Evolutionary conservation across 2,113 vertebrate genomes (phyloP).

Genomic region (Tragelaphus scriptus): DNA sequence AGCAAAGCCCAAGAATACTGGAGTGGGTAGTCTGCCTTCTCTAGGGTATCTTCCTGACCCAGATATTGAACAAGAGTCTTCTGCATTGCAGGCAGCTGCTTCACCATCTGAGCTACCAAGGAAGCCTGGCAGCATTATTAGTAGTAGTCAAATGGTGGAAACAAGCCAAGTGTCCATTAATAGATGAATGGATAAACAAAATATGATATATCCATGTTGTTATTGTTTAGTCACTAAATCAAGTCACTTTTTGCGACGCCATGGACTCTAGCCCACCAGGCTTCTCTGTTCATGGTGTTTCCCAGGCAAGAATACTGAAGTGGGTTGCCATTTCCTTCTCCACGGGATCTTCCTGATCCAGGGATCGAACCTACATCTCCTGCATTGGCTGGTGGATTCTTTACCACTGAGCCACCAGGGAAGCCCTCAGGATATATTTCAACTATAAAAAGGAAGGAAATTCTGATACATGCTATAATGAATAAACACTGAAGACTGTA

Average conservation of each 20-base stretch:
- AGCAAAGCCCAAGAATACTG: neutral
- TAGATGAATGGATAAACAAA: neutral
- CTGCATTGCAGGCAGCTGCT: neutral
- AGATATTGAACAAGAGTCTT: neutral
- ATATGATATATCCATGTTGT: neutral
- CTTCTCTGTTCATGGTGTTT: neutral
- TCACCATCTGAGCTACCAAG: neutral
- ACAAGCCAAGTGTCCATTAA: neutral
- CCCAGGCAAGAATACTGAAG: neutral
- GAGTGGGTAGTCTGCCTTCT: neutral
- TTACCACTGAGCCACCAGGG: neutral
- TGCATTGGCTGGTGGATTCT: neutral
- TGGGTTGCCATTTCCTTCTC: neutral
- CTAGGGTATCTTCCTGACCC: neutral
- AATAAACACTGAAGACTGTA: neutral
- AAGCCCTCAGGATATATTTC: neutral
- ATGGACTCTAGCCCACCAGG: neutral
- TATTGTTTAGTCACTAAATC: neutral
- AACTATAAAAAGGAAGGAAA: neutral
- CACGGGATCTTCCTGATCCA: neutral
- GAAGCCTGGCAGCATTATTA: neutral
- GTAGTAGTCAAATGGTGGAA: neutral
- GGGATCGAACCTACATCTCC: neutral
- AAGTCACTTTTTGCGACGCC: neutral
- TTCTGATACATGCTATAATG: neutral